Evolutionary conservation across 2,888 invertebrate genomes (phyloP).

Genomic region (Lamproptera curius): DNA sequence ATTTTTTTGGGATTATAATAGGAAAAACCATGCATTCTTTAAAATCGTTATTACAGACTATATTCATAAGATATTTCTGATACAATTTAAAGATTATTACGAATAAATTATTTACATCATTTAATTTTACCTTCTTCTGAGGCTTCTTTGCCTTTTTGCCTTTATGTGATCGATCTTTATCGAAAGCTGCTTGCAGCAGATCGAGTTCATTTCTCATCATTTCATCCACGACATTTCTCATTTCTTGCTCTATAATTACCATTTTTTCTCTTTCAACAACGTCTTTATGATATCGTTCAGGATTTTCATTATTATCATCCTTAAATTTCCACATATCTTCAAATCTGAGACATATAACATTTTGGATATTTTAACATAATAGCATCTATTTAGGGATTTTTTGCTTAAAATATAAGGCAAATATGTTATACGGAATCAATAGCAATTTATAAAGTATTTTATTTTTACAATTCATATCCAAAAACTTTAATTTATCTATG

Average conservation of each 20-base stretch:
- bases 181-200: constrained; percentile 84
- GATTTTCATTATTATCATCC: constrained; percentile 81
- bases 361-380: too few species aligned
- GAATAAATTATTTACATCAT: neutral
- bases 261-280: constrained; percentile 92
- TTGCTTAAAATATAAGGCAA: too few species aligned
- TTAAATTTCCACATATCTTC: constrained; percentile 91
- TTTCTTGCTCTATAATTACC: constrained; percentile 88
- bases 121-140: constrained; percentile 78
- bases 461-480: too few species aligned
- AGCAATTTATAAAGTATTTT: too few species aligned
- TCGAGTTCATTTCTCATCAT: constrained; percentile 84
- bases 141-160: constrained; percentile 88
- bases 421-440: too few species aligned
- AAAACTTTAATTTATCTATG: too few species aligned
- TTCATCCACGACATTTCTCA: constrained; percentile 89
- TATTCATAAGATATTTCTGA: too few species aligned
- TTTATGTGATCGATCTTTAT: constrained; percentile 83
- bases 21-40: too few species aligned
- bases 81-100: neutral
- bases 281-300: constrained; percentile 87
- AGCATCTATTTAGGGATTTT: too few species aligned
- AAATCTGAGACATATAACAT: constrained; percentile 59
- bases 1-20: neutral
- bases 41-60: too few species aligned